These are phyloP conservation scores for Drosophila longiperda DNA, from an alignment of 2,888 invertebrate species.

Conservation along the genomic window DNA sequence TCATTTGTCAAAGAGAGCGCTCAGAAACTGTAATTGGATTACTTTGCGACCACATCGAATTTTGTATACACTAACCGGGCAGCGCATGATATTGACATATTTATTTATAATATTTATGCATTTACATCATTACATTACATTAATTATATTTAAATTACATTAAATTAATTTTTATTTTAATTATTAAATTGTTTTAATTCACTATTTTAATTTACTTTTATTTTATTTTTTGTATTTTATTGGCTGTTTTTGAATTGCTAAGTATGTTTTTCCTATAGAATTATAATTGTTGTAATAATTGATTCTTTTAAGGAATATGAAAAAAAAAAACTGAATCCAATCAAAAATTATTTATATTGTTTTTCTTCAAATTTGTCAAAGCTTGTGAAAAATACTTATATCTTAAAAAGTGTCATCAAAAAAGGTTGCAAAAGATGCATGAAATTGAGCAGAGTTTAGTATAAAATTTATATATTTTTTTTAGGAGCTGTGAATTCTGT, in stretches of 20 bases:
- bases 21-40: not conserved
- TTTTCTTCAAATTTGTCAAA: not conserved
- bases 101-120: not conserved
- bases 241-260: no score
- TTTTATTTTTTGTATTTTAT: no score
- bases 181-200: not conserved
- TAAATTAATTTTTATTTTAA: not conserved
- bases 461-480: conserved; percentile 20
- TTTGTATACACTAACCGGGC: not conserved
- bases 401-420: conserved; percentile 12
- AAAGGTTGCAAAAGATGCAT: conserved; percentile 16
- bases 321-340: no score
- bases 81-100: not conserved
- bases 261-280: no score
- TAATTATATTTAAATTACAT: not conserved
- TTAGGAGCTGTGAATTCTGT: conserved; percentile 35
- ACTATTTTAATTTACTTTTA: not conserved
- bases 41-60: conserved; percentile 5
- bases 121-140: not conserved
- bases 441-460: conserved; percentile 56
- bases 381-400: not conserved
- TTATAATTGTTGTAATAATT: no score
- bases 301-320: no score
- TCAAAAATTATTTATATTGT: no score
- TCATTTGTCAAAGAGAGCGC: conserved; percentile 67